phyloP scores from a whole-genome alignment of 2,888 invertebrate genomes.

The Cheilosia impressa region DNA sequence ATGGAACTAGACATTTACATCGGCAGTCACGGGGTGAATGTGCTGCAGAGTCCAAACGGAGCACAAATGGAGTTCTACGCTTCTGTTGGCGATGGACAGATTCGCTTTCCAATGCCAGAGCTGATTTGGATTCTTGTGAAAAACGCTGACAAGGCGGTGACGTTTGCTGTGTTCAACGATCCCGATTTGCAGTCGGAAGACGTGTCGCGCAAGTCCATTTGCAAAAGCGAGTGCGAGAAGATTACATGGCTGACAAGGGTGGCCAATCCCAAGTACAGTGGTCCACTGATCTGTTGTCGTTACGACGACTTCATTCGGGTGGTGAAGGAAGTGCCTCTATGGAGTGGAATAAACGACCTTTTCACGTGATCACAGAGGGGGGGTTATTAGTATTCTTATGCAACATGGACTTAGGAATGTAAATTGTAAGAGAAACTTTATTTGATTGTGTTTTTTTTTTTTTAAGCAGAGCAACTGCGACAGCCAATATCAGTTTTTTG shows the following conservation, averaged over 20 bases:
- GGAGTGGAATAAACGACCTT: slow-evolving; percentile 51
- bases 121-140: slow-evolving; percentile 78
- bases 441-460: too few species aligned
- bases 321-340: slow-evolving; percentile 61
- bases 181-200: slow-evolving; percentile 67
- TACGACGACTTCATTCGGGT: slow-evolving; percentile 60
- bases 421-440: neutral
- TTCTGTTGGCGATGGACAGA: slow-evolving; percentile 62
- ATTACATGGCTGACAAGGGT: slow-evolving; percentile 77
- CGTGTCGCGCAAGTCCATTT: slow-evolving; percentile 68
- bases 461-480: slow-evolving; percentile 16
- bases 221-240: slow-evolving; percentile 77
- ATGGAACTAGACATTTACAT: slow-evolving; percentile 77
- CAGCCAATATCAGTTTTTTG: neutral
- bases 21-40: slow-evolving; percentile 78
- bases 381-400: slow-evolving; percentile 4
- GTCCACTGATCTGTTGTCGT: slow-evolving; percentile 63
- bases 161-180: slow-evolving; percentile 78
- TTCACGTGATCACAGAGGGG: slow-evolving; percentile 32
- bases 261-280: slow-evolving; percentile 50
- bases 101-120: slow-evolving; percentile 79
- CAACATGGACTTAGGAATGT: slow-evolving; percentile 40
- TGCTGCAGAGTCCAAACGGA: slow-evolving; percentile 70
- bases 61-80: slow-evolving; percentile 77
- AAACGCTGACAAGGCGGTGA: slow-evolving; percentile 74